phyloP scores from a whole-genome alignment of 2,797 vertebrate genomes.

The Passerculus sandwichensis region DNA sequence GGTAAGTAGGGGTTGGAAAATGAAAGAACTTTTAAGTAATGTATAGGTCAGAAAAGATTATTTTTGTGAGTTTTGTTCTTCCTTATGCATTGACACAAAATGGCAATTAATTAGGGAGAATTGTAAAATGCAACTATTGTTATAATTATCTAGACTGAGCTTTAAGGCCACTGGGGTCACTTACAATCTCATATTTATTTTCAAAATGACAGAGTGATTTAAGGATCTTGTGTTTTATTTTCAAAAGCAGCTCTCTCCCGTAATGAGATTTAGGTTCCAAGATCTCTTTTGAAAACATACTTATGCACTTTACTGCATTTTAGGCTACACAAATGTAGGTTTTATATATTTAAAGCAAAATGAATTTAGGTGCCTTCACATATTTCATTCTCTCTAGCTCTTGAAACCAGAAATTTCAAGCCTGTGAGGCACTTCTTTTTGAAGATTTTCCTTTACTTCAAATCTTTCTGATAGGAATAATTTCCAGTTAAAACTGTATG shows the following conservation, averaged over 20 bases:
- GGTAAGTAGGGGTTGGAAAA: not conserved
- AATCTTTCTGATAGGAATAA: not conserved
- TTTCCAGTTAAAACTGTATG: not conserved
- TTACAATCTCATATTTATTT: constrained; percentile 38
- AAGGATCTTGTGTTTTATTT: constrained; percentile 25
- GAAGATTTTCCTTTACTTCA: not conserved
- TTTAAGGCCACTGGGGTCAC: constrained; percentile 20
- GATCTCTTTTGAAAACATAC: not conserved
- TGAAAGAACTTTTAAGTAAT: not conserved
- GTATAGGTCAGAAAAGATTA: not conserved
- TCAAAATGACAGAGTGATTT: constrained; percentile 43
- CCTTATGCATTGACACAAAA: not conserved
- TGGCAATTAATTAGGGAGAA: constrained; percentile 20
- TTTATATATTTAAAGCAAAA: constrained; percentile 5
- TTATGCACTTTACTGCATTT: not conserved
- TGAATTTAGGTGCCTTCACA: not conserved
- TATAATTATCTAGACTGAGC: not conserved
- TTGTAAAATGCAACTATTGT: not conserved
- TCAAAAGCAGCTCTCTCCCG: not conserved
- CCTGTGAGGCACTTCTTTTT: not conserved
- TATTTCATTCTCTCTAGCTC: not conserved
- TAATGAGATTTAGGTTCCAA: constrained; percentile 43
- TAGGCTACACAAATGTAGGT: not conserved
- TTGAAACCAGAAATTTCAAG: not conserved
- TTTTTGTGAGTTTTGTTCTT: constrained; percentile 5